These are phyloP conservation scores for Siphamia tubifer DNA, from an alignment of 2,113 vertebrate species.

Conservation along the genomic window DNA sequence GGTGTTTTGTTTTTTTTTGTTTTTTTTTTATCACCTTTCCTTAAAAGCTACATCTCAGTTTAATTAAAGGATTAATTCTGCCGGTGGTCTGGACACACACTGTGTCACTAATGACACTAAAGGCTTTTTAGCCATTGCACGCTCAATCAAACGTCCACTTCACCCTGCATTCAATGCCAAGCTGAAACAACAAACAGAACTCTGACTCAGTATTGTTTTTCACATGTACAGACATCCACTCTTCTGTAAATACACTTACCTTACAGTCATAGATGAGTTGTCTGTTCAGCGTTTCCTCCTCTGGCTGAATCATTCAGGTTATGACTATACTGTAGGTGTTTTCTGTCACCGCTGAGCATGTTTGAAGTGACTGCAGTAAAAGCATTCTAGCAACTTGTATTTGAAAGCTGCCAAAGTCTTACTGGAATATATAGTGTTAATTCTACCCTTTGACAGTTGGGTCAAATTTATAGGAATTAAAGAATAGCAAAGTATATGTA, in stretches of 20 bases:
- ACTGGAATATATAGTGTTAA: too few species aligned
- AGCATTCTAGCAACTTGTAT: neutral
- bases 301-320: neutral
- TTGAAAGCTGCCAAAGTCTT: too few species aligned
- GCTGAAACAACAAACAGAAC: neutral
- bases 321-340: neutral
- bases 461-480: too few species aligned
- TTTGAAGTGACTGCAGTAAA: neutral
- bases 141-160: too few species aligned
- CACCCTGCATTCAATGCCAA: too few species aligned
- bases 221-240: neutral
- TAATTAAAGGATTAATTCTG: conserved; percentile 3
- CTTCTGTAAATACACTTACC: neutral
- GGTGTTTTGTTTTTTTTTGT: too few species aligned
- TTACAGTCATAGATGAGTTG: neutral
- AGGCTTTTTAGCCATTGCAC: neutral
- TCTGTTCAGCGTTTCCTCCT: neutral
- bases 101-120: neutral
- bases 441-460: too few species aligned
- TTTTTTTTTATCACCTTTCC: neutral
- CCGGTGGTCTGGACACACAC: neutral
- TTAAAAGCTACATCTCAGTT: conserved; percentile 6
- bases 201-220: neutral
- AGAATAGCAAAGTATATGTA: too few species aligned
- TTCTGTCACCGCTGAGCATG: neutral